phyloP scores from a whole-genome alignment of 2,888 invertebrate species.

The Tachina lurida region DNA sequence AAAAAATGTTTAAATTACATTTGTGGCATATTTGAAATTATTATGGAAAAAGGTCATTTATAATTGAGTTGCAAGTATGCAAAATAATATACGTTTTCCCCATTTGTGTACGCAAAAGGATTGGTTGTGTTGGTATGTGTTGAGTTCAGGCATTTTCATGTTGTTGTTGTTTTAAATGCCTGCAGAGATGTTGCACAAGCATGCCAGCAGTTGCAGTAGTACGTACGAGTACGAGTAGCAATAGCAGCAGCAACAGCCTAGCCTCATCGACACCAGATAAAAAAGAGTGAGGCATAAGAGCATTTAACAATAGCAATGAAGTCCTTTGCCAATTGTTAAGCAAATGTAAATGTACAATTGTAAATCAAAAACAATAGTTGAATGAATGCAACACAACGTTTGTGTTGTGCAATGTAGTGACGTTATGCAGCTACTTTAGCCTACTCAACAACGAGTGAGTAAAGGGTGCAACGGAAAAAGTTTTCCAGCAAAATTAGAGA shows the following conservation, averaged over 20 bases:
- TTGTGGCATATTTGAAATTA: slow-evolving; percentile 70
- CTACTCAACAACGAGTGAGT: too few relatives aligned
- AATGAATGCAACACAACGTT: slow-evolving; percentile 25
- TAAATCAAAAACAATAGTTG: slow-evolving; percentile 68
- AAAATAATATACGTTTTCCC: slow-evolving; percentile 7
- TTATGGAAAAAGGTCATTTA: slow-evolving; percentile 69
- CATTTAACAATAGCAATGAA: slow-evolving; percentile 67
- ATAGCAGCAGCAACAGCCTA: slow-evolving; percentile 10
- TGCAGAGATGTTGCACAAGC: slow-evolving; percentile 39
- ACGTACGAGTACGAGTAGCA: not conserved
- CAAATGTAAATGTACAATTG: slow-evolving; percentile 71
- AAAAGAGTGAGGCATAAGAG: slow-evolving; percentile 14
- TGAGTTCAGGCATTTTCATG: slow-evolving; percentile 29
- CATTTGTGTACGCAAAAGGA: slow-evolving; percentile 1
- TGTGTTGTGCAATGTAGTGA: slow-evolving; percentile 7
- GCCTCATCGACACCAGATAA: slow-evolving; percentile 22
- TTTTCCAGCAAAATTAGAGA: not conserved
- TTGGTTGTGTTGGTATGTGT: not conserved
- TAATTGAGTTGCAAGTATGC: slow-evolving; percentile 69
- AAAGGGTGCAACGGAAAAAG: slow-evolving; percentile 34
- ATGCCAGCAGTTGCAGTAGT: slow-evolving; percentile 21
- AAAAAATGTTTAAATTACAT: slow-evolving; percentile 66
- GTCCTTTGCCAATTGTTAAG: slow-evolving; percentile 71
- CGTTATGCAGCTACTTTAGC: slow-evolving; percentile 9
- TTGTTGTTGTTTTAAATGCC: slow-evolving; percentile 16